Evolutionary conservation across 2,113 vertebrate species (phyloP).

Genomic region (Asarcornis scutulata): DNA sequence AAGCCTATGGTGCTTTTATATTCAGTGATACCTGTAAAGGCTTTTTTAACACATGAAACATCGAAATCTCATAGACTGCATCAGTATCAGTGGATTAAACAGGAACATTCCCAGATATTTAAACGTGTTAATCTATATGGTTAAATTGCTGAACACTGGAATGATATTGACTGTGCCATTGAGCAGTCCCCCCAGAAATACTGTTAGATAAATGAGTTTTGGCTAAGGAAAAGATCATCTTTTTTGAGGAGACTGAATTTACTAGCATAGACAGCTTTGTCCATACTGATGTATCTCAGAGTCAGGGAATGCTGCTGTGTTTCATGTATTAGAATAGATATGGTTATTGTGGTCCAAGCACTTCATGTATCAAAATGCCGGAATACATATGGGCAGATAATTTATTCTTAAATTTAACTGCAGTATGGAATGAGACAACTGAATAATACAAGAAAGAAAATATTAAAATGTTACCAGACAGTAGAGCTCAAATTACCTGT

Average conservation of each 20-base stretch:
- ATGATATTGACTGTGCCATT: too few species aligned
- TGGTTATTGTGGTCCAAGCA: not conserved
- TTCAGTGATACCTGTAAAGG: not conserved
- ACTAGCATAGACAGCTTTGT: not conserved
- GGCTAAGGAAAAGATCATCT: not conserved
- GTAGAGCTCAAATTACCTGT: not conserved
- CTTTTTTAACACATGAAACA: not conserved
- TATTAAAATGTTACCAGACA: not conserved
- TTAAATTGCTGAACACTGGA: not conserved
- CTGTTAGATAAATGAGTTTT: not conserved
- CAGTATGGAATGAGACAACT: not conserved
- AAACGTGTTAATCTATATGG: not conserved
- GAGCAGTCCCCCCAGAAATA: not conserved
- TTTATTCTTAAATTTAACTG: not conserved
- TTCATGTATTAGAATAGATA: not conserved
- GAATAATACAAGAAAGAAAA: not conserved
- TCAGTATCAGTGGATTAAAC: not conserved
- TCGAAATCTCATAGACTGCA: not conserved
- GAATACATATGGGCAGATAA: not conserved
- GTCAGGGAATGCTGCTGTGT: not conserved
- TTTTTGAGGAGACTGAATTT: not conserved
- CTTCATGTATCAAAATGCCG: not conserved
- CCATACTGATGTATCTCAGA: not conserved
- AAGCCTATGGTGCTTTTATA: not conserved
- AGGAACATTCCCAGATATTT: not conserved